Conservation (phyloP, 2,113 vertebrate species). For the Cebus imitator region DNA sequence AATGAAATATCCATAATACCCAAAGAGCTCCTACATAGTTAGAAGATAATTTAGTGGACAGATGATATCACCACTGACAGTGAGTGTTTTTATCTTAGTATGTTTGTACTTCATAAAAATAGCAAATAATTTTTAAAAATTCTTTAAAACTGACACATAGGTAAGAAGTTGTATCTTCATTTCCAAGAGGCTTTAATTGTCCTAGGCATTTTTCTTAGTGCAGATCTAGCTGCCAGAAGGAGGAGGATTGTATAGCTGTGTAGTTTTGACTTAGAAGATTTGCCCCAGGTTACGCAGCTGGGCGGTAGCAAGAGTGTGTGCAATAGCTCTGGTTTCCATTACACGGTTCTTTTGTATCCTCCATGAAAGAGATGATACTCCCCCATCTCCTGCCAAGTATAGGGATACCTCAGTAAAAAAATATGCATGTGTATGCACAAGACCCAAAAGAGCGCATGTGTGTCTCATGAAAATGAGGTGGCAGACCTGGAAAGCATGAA, state of each 20-base stretch:
- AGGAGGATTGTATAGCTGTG: not conserved
- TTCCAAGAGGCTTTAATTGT: not conserved
- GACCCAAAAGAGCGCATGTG: too few species aligned
- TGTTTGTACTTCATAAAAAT: slow-evolving; percentile 38
- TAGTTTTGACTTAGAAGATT: not conserved
- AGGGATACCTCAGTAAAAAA: not conserved
- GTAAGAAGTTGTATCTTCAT: not conserved
- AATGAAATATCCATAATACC: not conserved
- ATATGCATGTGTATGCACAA: accelerated
- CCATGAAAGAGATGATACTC: not conserved
- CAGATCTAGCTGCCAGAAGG: not conserved
- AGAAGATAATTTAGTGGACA: not conserved
- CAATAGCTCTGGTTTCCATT: not conserved
- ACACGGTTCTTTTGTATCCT: not conserved
- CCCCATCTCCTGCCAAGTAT: not conserved
- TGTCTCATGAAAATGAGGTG: not conserved
- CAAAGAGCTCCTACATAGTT: not conserved
- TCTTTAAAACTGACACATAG: not conserved
- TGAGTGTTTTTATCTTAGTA: not conserved
- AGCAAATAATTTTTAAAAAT: not conserved
- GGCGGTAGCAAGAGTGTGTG: not conserved
- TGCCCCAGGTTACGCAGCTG: too few species aligned
- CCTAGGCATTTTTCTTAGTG: not conserved
- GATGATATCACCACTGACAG: not conserved
- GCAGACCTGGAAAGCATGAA: not conserved